Conservation (phyloP, 2,113 vertebrate species). For the Sebastes schlegelii region DNA sequence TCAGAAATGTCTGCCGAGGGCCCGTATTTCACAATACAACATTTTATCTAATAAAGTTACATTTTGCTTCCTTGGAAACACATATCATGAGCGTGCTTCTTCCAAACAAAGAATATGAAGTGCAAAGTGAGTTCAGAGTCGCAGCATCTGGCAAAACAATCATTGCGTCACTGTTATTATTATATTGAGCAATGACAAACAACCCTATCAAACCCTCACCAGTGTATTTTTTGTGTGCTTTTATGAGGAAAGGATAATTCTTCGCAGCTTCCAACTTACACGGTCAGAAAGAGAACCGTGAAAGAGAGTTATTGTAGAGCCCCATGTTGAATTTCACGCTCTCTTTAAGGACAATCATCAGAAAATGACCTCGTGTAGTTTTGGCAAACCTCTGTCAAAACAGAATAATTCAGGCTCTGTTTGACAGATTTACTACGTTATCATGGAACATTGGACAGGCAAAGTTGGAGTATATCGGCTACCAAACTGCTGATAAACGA, state of each 20-base stretch:
- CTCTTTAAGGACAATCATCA: not conserved
- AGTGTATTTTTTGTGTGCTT: not conserved
- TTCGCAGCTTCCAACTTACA: constrained; percentile 5
- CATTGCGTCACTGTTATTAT: not conserved
- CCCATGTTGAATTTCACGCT: constrained; percentile 1
- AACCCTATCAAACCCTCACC: not conserved
- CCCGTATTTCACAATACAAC: constrained; percentile 10
- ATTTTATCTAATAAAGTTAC: not conserved
- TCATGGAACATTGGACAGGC: constrained; percentile 37
- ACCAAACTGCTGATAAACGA: constrained; percentile 31
- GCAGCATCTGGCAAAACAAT: constrained; percentile 36
- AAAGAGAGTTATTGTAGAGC: not conserved
- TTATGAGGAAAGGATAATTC: not conserved
- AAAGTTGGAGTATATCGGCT: constrained; percentile 27
- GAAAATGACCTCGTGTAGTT: constrained; percentile 1
- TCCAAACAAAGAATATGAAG: constrained; percentile 24
- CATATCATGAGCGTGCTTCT: not conserved
- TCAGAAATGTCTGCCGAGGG: not conserved
- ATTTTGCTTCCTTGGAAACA: constrained; percentile 8
- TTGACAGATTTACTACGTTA: constrained; percentile 50
- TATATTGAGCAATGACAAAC: constrained; percentile 26
- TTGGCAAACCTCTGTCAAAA: constrained; percentile 17
- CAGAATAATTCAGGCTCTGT: constrained; percentile 15
- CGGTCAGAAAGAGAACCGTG: not conserved
- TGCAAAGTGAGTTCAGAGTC: constrained; percentile 7